A percentile compares a stretch with the other conserved stretches of the same genome.
These are phyloP conservation scores for Siderastrea siderea DNA, from an alignment of 92 coral and sea anemone genomes.

Conservation along the genomic window DNA sequence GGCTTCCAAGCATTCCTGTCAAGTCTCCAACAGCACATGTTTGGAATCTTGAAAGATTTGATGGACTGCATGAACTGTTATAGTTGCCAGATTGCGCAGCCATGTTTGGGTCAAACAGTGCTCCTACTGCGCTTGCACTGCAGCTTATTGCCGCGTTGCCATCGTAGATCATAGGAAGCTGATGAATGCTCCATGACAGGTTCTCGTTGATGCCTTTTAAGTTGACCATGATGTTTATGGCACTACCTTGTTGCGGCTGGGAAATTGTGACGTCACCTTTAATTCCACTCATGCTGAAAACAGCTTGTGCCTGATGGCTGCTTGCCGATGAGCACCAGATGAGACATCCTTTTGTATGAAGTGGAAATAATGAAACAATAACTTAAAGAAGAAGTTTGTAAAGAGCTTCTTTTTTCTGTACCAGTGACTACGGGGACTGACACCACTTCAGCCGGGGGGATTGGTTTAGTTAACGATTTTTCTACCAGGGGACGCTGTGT, in stretches of 20 bases:
- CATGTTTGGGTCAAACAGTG: constrained; percentile 78
- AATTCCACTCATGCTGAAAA: constrained; percentile 93
- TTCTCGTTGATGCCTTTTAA: constrained; percentile 79
- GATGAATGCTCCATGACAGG: constrained; percentile 78
- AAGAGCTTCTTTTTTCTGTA: background rate
- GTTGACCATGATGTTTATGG: constrained; percentile 73
- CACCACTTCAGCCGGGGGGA: too few species aligned
- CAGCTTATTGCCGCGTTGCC: constrained; percentile 87
- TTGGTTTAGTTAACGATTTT: too few species aligned
- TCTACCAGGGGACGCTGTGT: too few species aligned
- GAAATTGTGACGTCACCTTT: constrained; percentile 79
- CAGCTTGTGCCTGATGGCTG: constrained; percentile 53
- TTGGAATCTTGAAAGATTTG: constrained; percentile 34
- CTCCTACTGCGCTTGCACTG: constrained; percentile 68
- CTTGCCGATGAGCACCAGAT: constrained; percentile 23
- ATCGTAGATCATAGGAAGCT: constrained; percentile 86
- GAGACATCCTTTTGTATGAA: constrained; percentile 8
- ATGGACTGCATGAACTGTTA: constrained; percentile 48
- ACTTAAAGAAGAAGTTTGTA: background rate
- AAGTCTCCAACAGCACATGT: constrained; percentile 92
- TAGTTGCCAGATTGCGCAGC: constrained; percentile 44
- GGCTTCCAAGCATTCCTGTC: constrained; percentile 74
- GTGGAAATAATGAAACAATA: background rate
- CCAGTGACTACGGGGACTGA: too few species aligned
- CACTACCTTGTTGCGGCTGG: constrained; percentile 29